Conservation (phyloP, 2,797 vertebrate genomes). For the Cirrhinus mrigala region DNA sequence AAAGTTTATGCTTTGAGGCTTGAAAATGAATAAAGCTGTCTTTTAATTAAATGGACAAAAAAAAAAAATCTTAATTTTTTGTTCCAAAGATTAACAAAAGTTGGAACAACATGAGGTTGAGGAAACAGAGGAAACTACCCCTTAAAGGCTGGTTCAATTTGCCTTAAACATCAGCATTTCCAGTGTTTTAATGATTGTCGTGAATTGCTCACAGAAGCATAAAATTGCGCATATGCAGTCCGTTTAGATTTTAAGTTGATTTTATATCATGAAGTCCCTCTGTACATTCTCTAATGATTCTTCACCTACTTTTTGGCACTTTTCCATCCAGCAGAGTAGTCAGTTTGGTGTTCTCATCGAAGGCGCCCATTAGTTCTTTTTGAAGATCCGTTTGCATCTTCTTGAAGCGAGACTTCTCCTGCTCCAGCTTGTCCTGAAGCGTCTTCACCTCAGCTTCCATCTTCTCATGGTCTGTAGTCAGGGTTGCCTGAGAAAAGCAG, state of each 20-base stretch:
- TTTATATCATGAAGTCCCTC: neutral
- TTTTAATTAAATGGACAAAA: too few relatives aligned
- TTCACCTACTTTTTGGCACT: conserved; percentile 86
- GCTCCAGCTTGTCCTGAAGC: conserved; percentile 68
- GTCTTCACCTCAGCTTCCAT: conserved; percentile 69
- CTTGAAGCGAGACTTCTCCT: conserved; percentile 68
- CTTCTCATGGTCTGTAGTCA: conserved; percentile 63
- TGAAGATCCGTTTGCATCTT: conserved; percentile 79
- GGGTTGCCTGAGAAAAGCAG: conserved; percentile 61
- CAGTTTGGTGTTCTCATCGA: conserved; percentile 87
- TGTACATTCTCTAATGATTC: too few relatives aligned
- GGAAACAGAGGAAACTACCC: too few relatives aligned
- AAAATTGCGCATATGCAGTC: neutral
- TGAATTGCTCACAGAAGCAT: neutral
- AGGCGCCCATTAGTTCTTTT: conserved; percentile 77
- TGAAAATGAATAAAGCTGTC: neutral
- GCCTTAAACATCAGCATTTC: neutral
- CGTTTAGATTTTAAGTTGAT: too few relatives aligned
- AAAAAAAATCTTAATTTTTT: too few relatives aligned
- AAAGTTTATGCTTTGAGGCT: neutral
- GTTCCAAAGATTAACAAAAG: too few relatives aligned
- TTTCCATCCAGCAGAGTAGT: conserved; percentile 83
- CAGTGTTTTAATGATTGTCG: neutral
- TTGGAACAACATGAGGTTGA: too few relatives aligned
- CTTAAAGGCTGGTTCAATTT: neutral